Percentiles rank a stretch among this genome's conserved stretches.
Conservation (phyloP, 2,888 invertebrate species). For the Hylaea fasciaria region DNA sequence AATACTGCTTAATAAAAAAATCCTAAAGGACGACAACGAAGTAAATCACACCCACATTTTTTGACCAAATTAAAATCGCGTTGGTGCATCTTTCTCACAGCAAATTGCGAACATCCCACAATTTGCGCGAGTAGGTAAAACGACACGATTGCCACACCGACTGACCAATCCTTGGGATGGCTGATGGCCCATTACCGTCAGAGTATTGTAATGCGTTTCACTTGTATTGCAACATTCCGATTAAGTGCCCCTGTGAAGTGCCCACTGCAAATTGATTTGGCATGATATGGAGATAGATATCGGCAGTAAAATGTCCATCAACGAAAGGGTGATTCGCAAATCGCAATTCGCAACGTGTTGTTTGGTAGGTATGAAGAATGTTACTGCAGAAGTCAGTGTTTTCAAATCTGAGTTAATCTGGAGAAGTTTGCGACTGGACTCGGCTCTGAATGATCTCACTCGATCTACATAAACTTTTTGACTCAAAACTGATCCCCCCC, state of each 20-base stretch:
- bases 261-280: constrained; percentile 49
- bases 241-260: constrained; percentile 31
- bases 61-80: constrained; percentile 27
- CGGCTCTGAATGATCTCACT: no score
- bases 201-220: constrained; percentile 51
- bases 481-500: no score
- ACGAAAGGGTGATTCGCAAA: constrained; percentile 7
- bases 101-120: constrained; percentile 31
- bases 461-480: no score
- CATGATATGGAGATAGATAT: constrained; percentile 45
- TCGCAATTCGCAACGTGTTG: constrained; percentile 6
- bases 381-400: background rate
- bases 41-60: constrained; percentile 28
- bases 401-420: background rate
- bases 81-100: constrained; percentile 32
- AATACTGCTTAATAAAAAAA: constrained; percentile 10
- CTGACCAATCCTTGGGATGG: constrained; percentile 45
- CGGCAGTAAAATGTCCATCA: constrained; percentile 39
- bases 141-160: constrained; percentile 45
- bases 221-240: constrained; percentile 44
- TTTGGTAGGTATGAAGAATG: background rate
- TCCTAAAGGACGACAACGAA: constrained; percentile 21
- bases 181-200: constrained; percentile 49
- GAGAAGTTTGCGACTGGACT: no score
- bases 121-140: constrained; percentile 42